Conservation (phyloP, 2,888 invertebrate genomes). For the Cheilosia pagana region DNA sequence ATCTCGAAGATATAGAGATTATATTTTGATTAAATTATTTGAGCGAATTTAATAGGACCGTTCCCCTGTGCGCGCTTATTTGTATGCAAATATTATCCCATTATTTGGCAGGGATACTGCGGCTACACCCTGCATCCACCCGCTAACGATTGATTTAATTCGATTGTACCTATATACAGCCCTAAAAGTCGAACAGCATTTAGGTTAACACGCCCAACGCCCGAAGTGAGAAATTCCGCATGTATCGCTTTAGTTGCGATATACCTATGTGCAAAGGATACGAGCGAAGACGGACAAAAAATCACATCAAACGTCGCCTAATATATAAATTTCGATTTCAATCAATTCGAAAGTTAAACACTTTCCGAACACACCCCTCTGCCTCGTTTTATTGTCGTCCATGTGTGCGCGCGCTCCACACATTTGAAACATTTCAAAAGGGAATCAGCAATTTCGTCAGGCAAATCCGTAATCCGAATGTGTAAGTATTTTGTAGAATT, state of each 20-base stretch:
- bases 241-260: conserved; percentile 53
- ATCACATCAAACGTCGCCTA: conserved; percentile 70
- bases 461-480: conserved; percentile 68
- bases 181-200: conserved; percentile 11
- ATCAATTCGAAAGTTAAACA: conserved; percentile 72
- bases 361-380: conserved; percentile 46
- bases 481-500: conserved; percentile 71
- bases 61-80: conserved; percentile 68
- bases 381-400: conserved; percentile 59
- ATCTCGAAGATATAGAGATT: conserved; percentile 67
- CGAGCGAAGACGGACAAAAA: conserved; percentile 20
- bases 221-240: conserved; percentile 70
- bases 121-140: background rate
- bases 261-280: conserved; percentile 32
- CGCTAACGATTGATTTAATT: conserved; percentile 70
- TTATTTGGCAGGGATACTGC: conserved; percentile 51
- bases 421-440: conserved; percentile 36
- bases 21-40: conserved; percentile 75
- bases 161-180: conserved; percentile 39
- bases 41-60: conserved; percentile 68
- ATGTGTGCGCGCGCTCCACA: conserved; percentile 26
- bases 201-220: conserved; percentile 51
- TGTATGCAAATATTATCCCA: conserved; percentile 74
- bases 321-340: conserved; percentile 70
- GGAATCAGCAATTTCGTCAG: conserved; percentile 74